Conservation (phyloP, 2,797 vertebrate species). For the Chanos chanos region DNA sequence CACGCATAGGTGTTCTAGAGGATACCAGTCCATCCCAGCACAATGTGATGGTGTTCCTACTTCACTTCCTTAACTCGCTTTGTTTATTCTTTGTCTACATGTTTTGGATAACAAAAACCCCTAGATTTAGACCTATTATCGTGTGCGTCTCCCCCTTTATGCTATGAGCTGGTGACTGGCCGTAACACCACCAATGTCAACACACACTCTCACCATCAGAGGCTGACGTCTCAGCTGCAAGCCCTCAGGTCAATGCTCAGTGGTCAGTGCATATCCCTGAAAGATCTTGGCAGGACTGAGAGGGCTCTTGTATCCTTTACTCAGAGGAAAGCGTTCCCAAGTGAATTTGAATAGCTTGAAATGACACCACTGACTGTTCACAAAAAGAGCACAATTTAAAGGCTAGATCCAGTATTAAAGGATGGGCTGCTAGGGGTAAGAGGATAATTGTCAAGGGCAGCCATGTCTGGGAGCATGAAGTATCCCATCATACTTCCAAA, state of each 20-base stretch:
- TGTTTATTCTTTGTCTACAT: too few species aligned
- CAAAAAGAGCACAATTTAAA: conserved; percentile 11
- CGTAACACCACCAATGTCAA: background rate
- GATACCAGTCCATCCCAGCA: too few species aligned
- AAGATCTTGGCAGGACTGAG: background rate
- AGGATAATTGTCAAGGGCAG: background rate
- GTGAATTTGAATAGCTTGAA: background rate
- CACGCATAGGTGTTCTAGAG: too few species aligned
- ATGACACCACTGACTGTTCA: background rate
- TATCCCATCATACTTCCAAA: conserved; percentile 6
- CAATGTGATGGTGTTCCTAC: too few species aligned
- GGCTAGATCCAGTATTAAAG: background rate
- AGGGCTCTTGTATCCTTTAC: conserved; percentile 8
- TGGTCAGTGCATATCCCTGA: background rate
- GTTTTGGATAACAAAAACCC: too few species aligned
- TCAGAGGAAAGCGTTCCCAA: conserved; percentile 8
- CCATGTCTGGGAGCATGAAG: conserved; percentile 1
- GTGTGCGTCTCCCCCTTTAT: too few species aligned
- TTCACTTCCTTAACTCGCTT: too few species aligned
- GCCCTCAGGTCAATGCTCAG: background rate
- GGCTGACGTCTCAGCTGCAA: background rate
- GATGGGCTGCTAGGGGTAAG: conserved; percentile 6
- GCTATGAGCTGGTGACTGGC: too few species aligned
- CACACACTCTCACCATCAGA: background rate
- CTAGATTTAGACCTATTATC: too few species aligned